phyloP scores from a whole-genome alignment of 2,113 vertebrate species.

The Abramis brama region DNA sequence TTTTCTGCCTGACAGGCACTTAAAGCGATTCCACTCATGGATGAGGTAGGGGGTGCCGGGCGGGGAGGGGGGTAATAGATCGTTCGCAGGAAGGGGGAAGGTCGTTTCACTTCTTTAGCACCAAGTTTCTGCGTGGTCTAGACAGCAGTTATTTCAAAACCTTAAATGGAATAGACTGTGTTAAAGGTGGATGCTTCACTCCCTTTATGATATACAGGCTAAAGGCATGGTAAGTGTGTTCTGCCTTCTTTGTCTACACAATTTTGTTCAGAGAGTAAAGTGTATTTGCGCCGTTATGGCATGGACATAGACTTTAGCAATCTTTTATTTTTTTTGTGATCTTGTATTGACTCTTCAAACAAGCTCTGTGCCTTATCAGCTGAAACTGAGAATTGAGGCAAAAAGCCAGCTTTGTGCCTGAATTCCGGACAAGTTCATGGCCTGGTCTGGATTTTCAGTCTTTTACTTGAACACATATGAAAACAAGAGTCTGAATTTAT shows the following conservation, averaged over 20 bases:
- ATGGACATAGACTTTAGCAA: background rate
- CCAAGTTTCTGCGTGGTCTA: slow-evolving; percentile 43
- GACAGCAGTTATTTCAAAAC: slow-evolving; percentile 42
- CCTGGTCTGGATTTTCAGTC: slow-evolving; percentile 1
- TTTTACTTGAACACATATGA: background rate
- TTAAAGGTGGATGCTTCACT: slow-evolving; percentile 45
- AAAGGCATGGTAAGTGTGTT: slow-evolving; percentile 48
- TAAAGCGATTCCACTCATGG: slow-evolving; percentile 49
- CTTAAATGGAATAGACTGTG: slow-evolving; percentile 10
- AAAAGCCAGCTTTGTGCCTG: slow-evolving; percentile 49
- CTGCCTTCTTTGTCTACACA: slow-evolving; percentile 19
- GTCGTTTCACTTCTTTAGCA: slow-evolving; percentile 10
- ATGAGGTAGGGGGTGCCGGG: slow-evolving; percentile 44
- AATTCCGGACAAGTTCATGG: slow-evolving; percentile 39
- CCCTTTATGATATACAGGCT: slow-evolving; percentile 7
- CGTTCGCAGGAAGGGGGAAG: slow-evolving; percentile 28
- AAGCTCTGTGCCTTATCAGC: slow-evolving; percentile 51
- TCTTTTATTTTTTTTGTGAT: slow-evolving; percentile 5
- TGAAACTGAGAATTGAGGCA: slow-evolving; percentile 21
- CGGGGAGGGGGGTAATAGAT: slow-evolving; percentile 38
- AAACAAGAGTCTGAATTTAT: slow-evolving; percentile 1
- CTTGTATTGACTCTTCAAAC: slow-evolving; percentile 48
- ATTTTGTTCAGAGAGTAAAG: background rate
- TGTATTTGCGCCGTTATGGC: background rate
- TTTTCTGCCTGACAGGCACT: slow-evolving; percentile 45